Evolutionary conservation across 2,888 invertebrate species (phyloP).

Genomic region (Thyatira batis): DNA sequence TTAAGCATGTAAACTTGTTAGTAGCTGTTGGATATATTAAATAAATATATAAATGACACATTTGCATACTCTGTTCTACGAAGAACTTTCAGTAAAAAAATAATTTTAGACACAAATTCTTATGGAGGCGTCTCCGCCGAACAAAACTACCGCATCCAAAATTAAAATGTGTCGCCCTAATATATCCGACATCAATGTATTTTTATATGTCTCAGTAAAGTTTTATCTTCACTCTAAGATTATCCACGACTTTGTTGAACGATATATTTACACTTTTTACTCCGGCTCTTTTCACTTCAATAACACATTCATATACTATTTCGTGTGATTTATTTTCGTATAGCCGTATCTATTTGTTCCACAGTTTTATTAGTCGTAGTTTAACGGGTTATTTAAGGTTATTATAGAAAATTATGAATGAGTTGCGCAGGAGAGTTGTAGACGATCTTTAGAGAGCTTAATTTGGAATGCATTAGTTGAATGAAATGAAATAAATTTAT

Average conservation of each 20-base stretch:
- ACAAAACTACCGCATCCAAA: slow-evolving; percentile 28
- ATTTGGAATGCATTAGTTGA: too few relatives aligned
- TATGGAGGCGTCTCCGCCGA: too few relatives aligned
- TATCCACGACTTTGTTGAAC: slow-evolving; percentile 69
- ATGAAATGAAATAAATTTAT: too few relatives aligned
- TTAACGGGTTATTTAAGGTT: slow-evolving; percentile 11
- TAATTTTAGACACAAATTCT: too few relatives aligned
- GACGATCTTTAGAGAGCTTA: too few relatives aligned
- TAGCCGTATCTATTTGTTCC: slow-evolving; percentile 18
- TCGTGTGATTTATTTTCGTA: slow-evolving; percentile 42
- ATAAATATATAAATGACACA: too few relatives aligned
- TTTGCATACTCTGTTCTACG: too few relatives aligned
- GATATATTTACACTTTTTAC: slow-evolving; percentile 61
- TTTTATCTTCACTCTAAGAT: slow-evolving; percentile 62
- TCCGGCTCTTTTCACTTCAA: slow-evolving; percentile 2
- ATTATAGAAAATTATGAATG: not conserved
- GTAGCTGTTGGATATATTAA: too few relatives aligned
- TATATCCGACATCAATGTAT: slow-evolving; percentile 32
- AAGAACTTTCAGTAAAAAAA: too few relatives aligned
- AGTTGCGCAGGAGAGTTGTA: not conserved
- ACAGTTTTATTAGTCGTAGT: slow-evolving; percentile 6
- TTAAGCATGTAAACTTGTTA: too few relatives aligned
- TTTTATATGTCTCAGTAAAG: slow-evolving; percentile 60
- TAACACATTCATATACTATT: slow-evolving; percentile 40
- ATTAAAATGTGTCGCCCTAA: slow-evolving; percentile 25